phyloP scores from a whole-genome alignment of 2,113 vertebrate species.

The Dipodomys stephensi region DNA sequence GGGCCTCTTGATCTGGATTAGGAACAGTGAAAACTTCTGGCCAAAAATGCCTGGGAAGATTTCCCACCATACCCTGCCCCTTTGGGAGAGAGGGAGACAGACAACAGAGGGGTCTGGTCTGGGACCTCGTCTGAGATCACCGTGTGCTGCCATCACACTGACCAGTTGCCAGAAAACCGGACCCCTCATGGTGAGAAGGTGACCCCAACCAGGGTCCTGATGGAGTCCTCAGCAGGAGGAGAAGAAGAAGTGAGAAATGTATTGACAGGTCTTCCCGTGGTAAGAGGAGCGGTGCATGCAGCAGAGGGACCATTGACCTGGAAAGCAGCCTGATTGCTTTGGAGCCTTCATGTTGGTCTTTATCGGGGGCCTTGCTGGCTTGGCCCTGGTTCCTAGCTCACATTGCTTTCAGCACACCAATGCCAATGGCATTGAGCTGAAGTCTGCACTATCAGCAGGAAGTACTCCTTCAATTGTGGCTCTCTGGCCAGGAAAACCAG shows the following conservation, averaged over 20 bases:
- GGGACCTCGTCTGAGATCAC: not conserved
- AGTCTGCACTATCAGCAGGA: not conserved
- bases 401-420: not conserved
- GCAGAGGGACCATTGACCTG: not conserved
- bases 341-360: not conserved
- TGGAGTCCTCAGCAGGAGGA: not conserved
- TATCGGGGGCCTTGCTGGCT: not conserved
- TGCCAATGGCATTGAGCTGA: not conserved
- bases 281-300: not conserved
- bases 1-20: not conserved
- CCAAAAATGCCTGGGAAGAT: not conserved
- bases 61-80: not conserved
- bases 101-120: not conserved
- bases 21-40: not conserved
- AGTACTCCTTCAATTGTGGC: not conserved
- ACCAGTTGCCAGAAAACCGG: not conserved
- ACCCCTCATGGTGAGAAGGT: not conserved
- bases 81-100: not conserved
- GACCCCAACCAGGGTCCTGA: not conserved
- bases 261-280: not conserved
- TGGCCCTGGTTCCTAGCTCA: not conserved
- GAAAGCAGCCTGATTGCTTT: not conserved
- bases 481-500: not conserved
- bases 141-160: not conserved
- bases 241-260: not conserved